Conservation (phyloP, 2,888 invertebrate genomes). For the Allygus modestus region DNA sequence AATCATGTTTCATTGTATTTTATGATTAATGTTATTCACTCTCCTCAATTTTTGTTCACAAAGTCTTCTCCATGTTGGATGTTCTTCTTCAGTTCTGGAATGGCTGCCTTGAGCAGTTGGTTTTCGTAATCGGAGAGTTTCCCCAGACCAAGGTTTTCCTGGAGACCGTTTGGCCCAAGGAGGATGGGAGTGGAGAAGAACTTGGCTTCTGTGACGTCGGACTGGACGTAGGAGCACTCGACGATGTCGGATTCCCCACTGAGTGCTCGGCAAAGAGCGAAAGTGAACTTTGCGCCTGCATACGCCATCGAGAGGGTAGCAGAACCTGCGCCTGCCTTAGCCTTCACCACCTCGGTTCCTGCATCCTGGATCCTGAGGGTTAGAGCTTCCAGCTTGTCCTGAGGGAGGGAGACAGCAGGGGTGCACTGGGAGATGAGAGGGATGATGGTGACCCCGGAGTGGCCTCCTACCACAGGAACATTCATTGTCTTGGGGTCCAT, state of each 20-base stretch:
- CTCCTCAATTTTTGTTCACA: conserved; percentile 78
- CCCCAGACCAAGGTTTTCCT: conserved; percentile 96
- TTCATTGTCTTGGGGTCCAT: conserved; percentile 90
- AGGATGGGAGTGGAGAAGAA: conserved; percentile 97
- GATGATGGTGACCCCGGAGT: conserved; percentile 98
- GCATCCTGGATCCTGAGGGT: conserved; percentile 97
- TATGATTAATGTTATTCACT: not conserved
- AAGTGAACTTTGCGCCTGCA: conserved; percentile 95
- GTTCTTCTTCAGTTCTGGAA: conserved; percentile 96
- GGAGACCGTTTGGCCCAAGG: conserved; percentile 93
- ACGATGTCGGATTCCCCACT: conserved; percentile 91
- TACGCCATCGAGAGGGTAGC: conserved; percentile 99
- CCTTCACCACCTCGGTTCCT: conserved; percentile 98
- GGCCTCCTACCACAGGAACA: conserved; percentile 98
- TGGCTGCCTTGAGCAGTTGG: conserved; percentile 89
- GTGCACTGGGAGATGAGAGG: conserved; percentile 95
- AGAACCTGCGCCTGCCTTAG: conserved; percentile 99
- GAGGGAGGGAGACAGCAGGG: conserved; percentile 88
- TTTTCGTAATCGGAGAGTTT: conserved; percentile 90
- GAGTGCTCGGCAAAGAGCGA: conserved; percentile 90
- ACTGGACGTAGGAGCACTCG: conserved; percentile 95
- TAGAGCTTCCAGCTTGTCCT: conserved; percentile 89
- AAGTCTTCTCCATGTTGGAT: conserved; percentile 97
- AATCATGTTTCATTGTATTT: not conserved
- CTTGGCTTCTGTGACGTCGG: conserved; percentile 90